Base-by-base conservation (phyloP, 1,140 invertebrate species). In the Linepithema humile region DNA sequence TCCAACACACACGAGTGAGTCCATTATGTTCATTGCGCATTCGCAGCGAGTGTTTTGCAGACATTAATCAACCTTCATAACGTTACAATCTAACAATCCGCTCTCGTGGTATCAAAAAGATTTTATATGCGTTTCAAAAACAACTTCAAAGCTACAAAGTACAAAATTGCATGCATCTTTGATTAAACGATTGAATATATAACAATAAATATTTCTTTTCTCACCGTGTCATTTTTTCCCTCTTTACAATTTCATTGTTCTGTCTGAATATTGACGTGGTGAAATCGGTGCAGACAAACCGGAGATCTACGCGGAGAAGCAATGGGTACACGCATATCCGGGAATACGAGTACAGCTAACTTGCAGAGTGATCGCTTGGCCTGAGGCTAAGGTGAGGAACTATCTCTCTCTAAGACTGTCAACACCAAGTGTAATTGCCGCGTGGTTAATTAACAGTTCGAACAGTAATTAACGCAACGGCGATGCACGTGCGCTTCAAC, bases 271-370 rank as follows among this genome's bases (percentile, higher is more conserved):
- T 29, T 2, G 57, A 48, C 12, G 15, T 29, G 55, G 10, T 59
- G 60, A 77, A 17, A 38, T 74, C 29, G 1, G 40, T n/a, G 0
- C 70, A 97, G 97, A 97, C 93, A 95, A 96, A 3, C 97, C 97
- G 0, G 96, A 96, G 86, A 95, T 97, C 12, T 94, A 95, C 35
- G 94, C 95, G 1, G 92, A 93, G 1, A 95, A 95, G 23, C 93
- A 94, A 0, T 97, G 97, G 95, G 95, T 97, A 5, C 97, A 98
- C 90, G 96, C 96, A 1, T 95, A 96, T 0, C 93, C 96, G 0
- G 96, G 96, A 0, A 93, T 97, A 29, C 95, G 96, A 55, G 95
- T 96, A 1, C 96, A 96, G 64, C 91, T 98, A 10, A 95, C 96
- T 62, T 97, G 97, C 85, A 94, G 93, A 17, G 96, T 97, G 10